Conservation (phyloP, 1,140 invertebrate genomes). For the Marisa cornuarietis region DNA sequence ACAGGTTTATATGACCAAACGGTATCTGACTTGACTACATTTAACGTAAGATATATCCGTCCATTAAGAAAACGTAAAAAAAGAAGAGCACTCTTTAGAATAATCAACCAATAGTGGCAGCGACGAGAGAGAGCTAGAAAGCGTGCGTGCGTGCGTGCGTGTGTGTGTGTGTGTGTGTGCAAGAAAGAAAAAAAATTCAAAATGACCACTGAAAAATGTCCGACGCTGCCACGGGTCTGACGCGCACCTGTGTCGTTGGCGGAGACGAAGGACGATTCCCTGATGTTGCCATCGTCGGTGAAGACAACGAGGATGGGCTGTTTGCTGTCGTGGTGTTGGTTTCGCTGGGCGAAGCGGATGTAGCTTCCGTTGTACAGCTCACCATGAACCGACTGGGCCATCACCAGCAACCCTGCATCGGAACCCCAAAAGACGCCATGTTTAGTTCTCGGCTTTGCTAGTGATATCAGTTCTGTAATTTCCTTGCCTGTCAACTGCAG, state of each 20-base stretch:
- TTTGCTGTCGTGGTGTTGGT: conserved; percentile 64
- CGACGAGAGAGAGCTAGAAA: background rate
- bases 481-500: too few species aligned
- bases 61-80: background rate
- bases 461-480: background rate
- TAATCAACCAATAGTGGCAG: background rate
- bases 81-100: background rate
- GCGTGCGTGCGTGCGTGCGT: background rate
- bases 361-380: conserved; percentile 49
- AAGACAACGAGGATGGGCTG: conserved; percentile 67
- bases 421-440: background rate
- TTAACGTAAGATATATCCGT: background rate
- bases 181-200: background rate
- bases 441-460: too few species aligned
- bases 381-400: conserved; percentile 44
- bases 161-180: background rate
- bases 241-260: conserved; percentile 50
- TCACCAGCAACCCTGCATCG: conserved; percentile 60
- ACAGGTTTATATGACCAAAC: too few species aligned
- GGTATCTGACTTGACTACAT: too few species aligned
- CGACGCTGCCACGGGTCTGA: background rate
- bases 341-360: conserved; percentile 64
- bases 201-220: background rate
- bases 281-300: conserved; percentile 57
- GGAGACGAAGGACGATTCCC: conserved; percentile 50